phyloP scores from a whole-genome alignment of 2,888 invertebrate species.

The Leptothorax acervorum region DNA sequence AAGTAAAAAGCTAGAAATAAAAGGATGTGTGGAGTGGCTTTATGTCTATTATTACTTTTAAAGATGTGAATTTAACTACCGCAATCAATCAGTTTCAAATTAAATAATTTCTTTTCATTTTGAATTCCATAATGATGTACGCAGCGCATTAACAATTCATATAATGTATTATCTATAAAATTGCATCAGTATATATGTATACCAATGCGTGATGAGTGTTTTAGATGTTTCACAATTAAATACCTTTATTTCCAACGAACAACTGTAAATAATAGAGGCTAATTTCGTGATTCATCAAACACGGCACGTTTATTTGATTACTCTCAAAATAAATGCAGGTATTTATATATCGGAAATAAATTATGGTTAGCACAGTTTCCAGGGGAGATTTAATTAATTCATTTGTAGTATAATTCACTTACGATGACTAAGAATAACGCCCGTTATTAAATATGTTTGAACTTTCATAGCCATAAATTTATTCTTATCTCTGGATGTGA shows the following conservation, averaged over 20 bases:
- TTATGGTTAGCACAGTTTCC: slow-evolving; percentile 51
- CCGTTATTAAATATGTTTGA: not conserved
- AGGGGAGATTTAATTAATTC: slow-evolving; percentile 54
- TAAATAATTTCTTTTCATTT: slow-evolving; percentile 23
- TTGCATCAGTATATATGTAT: not conserved
- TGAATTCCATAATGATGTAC: not conserved
- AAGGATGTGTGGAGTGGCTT: not conserved
- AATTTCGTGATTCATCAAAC: slow-evolving; percentile 59
- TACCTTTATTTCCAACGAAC: slow-evolving; percentile 10
- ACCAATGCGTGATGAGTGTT: slow-evolving; percentile 9
- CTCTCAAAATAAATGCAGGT: slow-evolving; percentile 61
- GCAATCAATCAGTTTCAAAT: slow-evolving; percentile 6
- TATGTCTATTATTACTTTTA: not conserved
- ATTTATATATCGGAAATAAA: slow-evolving; percentile 33
- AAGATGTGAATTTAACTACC: not conserved
- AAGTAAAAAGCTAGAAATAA: not conserved
- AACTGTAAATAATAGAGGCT: slow-evolving; percentile 35
- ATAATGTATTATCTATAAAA: slow-evolving; percentile 3
- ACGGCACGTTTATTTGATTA: slow-evolving; percentile 56
- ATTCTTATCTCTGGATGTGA: slow-evolving; percentile 22
- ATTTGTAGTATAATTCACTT: slow-evolving; percentile 4
- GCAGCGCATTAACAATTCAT: slow-evolving; percentile 24
- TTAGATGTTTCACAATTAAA: slow-evolving; percentile 46
- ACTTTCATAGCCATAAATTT: not conserved
- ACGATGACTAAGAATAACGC: not conserved